Conservation (phyloP, 2,113 vertebrate species). For the Eretmochelys imbricata region DNA sequence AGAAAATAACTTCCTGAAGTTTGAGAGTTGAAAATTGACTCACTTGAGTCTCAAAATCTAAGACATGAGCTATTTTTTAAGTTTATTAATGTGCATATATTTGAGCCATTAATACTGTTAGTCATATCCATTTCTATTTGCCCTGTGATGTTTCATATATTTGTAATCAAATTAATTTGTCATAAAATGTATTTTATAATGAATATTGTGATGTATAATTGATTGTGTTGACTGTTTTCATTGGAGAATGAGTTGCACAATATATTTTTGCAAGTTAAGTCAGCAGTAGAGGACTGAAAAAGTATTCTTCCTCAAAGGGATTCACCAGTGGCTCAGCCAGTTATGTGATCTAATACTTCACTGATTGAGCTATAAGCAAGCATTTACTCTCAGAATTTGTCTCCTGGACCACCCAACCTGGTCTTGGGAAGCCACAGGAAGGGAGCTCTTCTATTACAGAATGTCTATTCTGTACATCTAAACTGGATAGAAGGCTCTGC, state of each 20-base stretch:
- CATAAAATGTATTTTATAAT: background rate
- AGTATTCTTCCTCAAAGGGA: background rate
- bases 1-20: background rate
- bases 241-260: background rate
- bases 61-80: background rate
- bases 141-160: background rate
- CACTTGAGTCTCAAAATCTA: background rate
- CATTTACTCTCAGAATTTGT: background rate
- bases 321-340: background rate
- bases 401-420: background rate
- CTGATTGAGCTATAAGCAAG: background rate
- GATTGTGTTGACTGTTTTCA: background rate
- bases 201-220: background rate
- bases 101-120: background rate
- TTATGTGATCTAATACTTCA: background rate
- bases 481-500: background rate
- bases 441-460: background rate
- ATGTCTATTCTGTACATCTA: background rate
- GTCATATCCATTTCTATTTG: background rate
- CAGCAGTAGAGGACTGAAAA: background rate
- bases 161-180: background rate
- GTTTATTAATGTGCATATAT: rapidly evolving
- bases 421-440: background rate
- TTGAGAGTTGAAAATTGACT: background rate
- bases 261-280: background rate